A percentile compares a stretch with the other conserved stretches of the same genome.
phyloP scores from a whole-genome alignment of 30 jellyfish, hydroid and myxozoan species.

The Morbakka virulenta region DNA sequence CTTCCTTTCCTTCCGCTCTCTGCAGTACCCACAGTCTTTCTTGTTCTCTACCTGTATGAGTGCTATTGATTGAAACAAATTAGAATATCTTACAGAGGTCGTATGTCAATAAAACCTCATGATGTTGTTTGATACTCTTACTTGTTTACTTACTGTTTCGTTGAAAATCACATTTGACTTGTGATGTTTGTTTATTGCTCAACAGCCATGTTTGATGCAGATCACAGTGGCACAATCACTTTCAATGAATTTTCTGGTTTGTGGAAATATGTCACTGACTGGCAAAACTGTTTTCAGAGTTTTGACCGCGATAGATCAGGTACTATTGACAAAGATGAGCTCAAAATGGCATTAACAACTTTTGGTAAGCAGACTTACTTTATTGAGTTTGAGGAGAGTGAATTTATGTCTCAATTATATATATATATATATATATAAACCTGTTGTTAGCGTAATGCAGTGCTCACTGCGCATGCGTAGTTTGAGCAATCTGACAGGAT shows the following conservation, averaged over 20 bases:
- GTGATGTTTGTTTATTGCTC: not conserved
- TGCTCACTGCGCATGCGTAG: no score
- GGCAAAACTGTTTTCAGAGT: slow-evolving; percentile 91
- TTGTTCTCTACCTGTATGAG: no score
- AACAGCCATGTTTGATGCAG: slow-evolving; percentile 88
- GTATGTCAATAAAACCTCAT: not conserved
- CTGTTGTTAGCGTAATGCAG: no score
- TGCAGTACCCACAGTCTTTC: no score
- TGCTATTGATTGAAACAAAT: no score
- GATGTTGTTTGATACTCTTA: not conserved
- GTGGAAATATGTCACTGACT: slow-evolving; percentile 95
- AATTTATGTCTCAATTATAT: no score
- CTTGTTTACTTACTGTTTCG: not conserved
- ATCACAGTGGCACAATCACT: slow-evolving; percentile 74
- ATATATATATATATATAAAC: no score
- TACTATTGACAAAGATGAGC: slow-evolving; percentile 74
- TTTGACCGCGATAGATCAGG: slow-evolving; percentile 96
- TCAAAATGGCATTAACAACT: slow-evolving; percentile 80
- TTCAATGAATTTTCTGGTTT: slow-evolving; percentile 91
- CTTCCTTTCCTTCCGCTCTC: no score
- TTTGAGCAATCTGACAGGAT: no score
- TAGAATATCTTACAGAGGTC: no score
- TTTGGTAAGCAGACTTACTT: slow-evolving; percentile 61
- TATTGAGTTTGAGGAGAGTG: no score
- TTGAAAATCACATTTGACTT: not conserved